These are phyloP conservation scores for Pygoscelis adeliae DNA, from an alignment of 2,113 vertebrate genomes.

Conservation along the genomic window DNA sequence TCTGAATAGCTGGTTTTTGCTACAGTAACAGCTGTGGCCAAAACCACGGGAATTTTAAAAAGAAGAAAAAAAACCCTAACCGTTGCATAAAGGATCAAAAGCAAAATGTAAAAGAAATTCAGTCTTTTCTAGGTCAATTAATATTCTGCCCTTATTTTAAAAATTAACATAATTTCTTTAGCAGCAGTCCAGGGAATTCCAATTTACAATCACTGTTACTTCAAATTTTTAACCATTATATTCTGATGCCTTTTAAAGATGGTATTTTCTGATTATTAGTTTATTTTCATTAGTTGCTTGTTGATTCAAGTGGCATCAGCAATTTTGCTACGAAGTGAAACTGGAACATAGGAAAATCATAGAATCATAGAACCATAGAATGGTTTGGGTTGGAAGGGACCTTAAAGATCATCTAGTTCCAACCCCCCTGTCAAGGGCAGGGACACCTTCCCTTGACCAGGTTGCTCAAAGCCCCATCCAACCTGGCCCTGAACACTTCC, in stretches of 20 bases:
- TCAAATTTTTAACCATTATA: background rate
- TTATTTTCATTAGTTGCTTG: background rate
- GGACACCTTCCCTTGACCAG: background rate
- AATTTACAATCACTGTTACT: background rate
- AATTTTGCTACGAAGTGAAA: background rate
- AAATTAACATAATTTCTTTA: constrained; percentile 19
- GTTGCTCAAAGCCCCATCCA: background rate
- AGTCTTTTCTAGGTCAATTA: constrained; percentile 28
- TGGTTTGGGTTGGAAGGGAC: background rate
- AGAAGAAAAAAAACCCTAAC: accelerated
- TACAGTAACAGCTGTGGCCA: background rate
- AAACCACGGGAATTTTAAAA: background rate
- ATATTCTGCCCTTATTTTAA: background rate
- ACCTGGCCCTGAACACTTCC: background rate
- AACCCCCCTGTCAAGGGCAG: background rate
- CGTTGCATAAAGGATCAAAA: background rate
- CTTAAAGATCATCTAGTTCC: background rate
- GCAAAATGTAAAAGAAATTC: background rate
- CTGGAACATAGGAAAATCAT: background rate
- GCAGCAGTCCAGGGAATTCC: background rate
- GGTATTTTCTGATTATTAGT: background rate
- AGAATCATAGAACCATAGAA: background rate
- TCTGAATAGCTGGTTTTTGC: background rate
- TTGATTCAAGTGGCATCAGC: background rate
- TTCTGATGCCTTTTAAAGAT: background rate